These are phyloP conservation scores for Cheiracanthium punctorium DNA, from an alignment of 2,888 invertebrate species.

Conservation along the genomic window DNA sequence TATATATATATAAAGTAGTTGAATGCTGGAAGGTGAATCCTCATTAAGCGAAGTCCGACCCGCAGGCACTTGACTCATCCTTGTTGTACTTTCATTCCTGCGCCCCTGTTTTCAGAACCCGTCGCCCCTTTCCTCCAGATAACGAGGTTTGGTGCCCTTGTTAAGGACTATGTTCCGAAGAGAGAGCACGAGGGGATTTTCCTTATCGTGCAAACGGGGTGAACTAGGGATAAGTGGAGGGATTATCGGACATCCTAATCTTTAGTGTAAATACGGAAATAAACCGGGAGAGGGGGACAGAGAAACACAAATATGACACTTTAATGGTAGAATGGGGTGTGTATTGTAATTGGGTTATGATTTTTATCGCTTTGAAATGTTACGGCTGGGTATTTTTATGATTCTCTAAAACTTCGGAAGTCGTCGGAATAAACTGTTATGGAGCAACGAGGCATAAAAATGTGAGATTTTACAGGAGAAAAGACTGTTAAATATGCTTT, in stretches of 20 bases:
- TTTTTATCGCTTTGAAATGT: neutral
- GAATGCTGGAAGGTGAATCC: neutral
- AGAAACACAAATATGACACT: neutral
- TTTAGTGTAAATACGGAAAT: neutral
- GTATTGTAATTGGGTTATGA: constrained; percentile 6
- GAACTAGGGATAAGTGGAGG: constrained; percentile 3
- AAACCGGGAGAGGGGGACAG: neutral
- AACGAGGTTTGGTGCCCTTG: constrained; percentile 25
- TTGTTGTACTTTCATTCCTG: constrained; percentile 5
- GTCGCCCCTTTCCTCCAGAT: neutral
- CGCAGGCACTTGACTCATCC: constrained; percentile 24
- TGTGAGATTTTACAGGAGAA: too few relatives aligned
- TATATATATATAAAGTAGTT: too few relatives aligned
- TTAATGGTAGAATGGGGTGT: neutral
- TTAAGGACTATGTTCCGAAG: neutral
- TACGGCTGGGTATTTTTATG: neutral
- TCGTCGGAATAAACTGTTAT: too few relatives aligned
- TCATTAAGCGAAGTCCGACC: neutral
- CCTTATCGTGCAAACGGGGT: constrained; percentile 9
- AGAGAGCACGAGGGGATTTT: neutral
- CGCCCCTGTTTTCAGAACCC: neutral
- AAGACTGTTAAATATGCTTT: too few relatives aligned
- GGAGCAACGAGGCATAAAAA: too few relatives aligned
- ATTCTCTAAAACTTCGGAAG: neutral
- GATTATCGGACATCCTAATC: neutral